Conservation (phyloP, 1,140 invertebrate species). For the Meloidogyne hapla region DNA sequence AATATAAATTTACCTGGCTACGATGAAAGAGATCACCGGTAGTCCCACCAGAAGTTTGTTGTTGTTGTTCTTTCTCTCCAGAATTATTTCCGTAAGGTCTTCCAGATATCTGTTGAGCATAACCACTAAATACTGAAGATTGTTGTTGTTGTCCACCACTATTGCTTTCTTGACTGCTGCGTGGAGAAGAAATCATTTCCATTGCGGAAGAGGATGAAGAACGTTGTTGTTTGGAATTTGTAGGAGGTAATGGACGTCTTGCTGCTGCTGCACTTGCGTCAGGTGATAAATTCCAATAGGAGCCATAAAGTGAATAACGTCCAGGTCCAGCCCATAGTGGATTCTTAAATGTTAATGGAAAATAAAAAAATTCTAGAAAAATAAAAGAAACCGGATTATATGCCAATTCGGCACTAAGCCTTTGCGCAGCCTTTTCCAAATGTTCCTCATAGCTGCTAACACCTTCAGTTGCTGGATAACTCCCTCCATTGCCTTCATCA, state of each 20-base stretch:
- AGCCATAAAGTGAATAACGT: slow-evolving; percentile 59
- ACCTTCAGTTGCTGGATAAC: slow-evolving; percentile 21
- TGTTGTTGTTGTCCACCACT: neutral
- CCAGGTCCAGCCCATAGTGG: slow-evolving; percentile 33
- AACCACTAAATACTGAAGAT: slow-evolving; percentile 12
- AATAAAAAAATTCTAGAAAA: neutral
- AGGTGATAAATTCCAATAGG: slow-evolving; percentile 57
- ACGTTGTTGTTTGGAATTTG: slow-evolving; percentile 5
- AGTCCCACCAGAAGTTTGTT: neutral
- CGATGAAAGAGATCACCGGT: neutral
- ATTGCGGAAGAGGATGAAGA: slow-evolving; percentile 3
- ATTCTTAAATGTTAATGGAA: neutral
- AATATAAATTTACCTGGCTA: neutral
- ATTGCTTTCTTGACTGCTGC: slow-evolving; percentile 14
- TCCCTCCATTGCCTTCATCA: slow-evolving; percentile 17
- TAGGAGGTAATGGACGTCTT: neutral
- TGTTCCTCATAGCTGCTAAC: slow-evolving; percentile 56
- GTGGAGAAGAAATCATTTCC: slow-evolving; percentile 20
- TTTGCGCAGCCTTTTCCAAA: slow-evolving; percentile 55
- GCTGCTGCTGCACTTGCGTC: slow-evolving; percentile 20
- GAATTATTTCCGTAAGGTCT: neutral
- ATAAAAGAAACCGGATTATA: slow-evolving; percentile 45
- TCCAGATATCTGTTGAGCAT: slow-evolving; percentile 5
- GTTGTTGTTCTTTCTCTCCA: neutral
- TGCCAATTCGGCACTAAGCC: slow-evolving; percentile 49